Percentiles rank a stretch among this genome's conserved stretches.
Conservation (phyloP, 2,113 vertebrate genomes). For the Sebastes fasciatus region DNA sequence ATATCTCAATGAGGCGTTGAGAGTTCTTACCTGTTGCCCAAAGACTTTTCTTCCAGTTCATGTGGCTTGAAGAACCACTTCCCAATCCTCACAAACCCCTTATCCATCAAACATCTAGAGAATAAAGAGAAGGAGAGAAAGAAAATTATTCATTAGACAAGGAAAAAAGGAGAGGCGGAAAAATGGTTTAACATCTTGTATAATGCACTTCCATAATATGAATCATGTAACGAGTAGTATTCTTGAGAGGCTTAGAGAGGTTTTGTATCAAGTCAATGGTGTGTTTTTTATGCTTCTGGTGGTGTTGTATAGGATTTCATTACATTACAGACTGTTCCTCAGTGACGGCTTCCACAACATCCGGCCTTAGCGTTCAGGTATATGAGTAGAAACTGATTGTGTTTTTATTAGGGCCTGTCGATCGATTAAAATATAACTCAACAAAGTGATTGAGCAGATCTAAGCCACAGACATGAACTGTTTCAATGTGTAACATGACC, state of each 20-base stretch:
- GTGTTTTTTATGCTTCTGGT: neutral
- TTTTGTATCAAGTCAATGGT: neutral
- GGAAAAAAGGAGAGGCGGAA: neutral
- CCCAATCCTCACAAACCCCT: conserved; percentile 95
- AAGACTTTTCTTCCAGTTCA: conserved; percentile 92
- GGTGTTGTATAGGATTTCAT: neutral
- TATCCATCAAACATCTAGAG: conserved; percentile 95
- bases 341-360: neutral
- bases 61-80: conserved; percentile 98
- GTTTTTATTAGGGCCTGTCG: neutral
- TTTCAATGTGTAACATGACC: too few species aligned
- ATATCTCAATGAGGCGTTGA: neutral
- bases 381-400: neutral
- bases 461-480: too few species aligned
- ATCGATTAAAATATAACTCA: too few species aligned
- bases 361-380: neutral
- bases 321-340: neutral
- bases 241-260: neutral
- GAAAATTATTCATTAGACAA: conserved; percentile 1
- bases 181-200: neutral
- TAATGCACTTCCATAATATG: neutral
- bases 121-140: neutral
- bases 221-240: neutral
- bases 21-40: conserved; percentile 91
- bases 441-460: too few species aligned